These are phyloP conservation scores for Drosophila ezoana DNA, from an alignment of 2,888 invertebrate species.

Conservation along the genomic window DNA sequence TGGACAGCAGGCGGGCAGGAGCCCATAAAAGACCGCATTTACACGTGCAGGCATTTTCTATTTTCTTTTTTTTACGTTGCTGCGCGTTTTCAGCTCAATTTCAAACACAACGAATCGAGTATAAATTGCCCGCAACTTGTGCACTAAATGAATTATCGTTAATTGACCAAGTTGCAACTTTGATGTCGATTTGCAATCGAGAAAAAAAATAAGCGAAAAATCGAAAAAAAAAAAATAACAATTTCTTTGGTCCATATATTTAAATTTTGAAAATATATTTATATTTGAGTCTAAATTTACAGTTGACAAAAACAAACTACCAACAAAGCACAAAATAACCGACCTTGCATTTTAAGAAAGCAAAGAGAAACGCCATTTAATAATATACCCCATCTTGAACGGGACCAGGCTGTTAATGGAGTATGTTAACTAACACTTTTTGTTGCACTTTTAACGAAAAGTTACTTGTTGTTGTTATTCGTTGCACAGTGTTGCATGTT, in stretches of 20 bases:
- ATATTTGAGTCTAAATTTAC: conserved; percentile 11
- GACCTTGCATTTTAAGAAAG: not conserved
- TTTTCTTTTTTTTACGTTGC: conserved; percentile 2
- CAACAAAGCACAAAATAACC: not conserved
- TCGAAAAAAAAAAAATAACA: not conserved
- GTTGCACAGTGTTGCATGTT: conserved; percentile 23
- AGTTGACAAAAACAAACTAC: conserved; percentile 4
- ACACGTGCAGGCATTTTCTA: conserved; percentile 3
- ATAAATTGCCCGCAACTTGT: conserved; percentile 4
- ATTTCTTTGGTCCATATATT: conserved; percentile 6
- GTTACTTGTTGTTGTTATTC: conserved; percentile 13
- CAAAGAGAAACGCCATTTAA: not conserved
- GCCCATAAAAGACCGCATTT: conserved; percentile 1
- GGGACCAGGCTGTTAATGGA: not conserved
- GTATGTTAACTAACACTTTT: conserved; percentile 3
- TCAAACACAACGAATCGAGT: not conserved
- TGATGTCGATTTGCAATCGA: not conserved
- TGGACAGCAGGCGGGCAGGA: not conserved
- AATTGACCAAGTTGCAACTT: not conserved
- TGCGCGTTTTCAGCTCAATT: conserved; percentile 2
- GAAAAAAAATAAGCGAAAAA: conserved; percentile 3
- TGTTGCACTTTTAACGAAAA: conserved; percentile 1
- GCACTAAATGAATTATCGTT: conserved; percentile 11
- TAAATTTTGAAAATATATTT: conserved; percentile 17
- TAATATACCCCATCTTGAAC: not conserved